Percentiles rank a stretch among this genome's conserved stretches.
phyloP scores from a whole-genome alignment of 2,888 invertebrate species.

The Sericinus montela region DNA sequence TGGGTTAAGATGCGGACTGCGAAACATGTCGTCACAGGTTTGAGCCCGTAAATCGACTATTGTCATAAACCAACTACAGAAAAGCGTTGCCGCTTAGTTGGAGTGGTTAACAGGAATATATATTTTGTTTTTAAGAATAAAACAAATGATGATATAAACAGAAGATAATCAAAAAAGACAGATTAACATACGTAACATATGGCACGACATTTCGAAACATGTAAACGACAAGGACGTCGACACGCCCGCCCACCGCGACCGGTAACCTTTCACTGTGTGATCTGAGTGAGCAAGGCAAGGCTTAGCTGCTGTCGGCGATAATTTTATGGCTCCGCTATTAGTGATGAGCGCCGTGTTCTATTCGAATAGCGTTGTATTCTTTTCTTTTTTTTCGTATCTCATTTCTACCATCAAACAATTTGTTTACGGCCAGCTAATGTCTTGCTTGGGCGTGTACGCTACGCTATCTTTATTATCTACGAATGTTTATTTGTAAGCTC shows the following conservation, averaged over 20 bases:
- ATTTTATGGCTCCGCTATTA: conserved; percentile 21
- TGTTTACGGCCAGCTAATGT: conserved; percentile 16
- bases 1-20: too few relatives aligned
- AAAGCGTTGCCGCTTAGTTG: too few relatives aligned
- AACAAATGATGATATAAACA: background rate
- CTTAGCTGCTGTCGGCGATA: conserved; percentile 22
- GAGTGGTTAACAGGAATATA: too few relatives aligned
- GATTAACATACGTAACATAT: conserved; percentile 16
- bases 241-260: conserved; percentile 27
- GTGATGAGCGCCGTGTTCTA: conserved; percentile 16
- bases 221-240: conserved; percentile 26
- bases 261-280: conserved; percentile 26
- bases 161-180: background rate
- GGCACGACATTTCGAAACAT: conserved; percentile 23
- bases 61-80: too few relatives aligned
- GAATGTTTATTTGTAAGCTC: background rate
- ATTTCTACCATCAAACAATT: conserved; percentile 9
- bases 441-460: background rate
- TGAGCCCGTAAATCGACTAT: too few relatives aligned
- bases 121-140: too few relatives aligned
- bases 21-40: too few relatives aligned
- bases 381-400: conserved; percentile 3
- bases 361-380: conserved; percentile 15
- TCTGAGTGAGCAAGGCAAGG: conserved; percentile 8
- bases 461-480: conserved; percentile 10